Conservation (phyloP, 2,888 invertebrate species). For the Digitonthophagus gazella region DNA sequence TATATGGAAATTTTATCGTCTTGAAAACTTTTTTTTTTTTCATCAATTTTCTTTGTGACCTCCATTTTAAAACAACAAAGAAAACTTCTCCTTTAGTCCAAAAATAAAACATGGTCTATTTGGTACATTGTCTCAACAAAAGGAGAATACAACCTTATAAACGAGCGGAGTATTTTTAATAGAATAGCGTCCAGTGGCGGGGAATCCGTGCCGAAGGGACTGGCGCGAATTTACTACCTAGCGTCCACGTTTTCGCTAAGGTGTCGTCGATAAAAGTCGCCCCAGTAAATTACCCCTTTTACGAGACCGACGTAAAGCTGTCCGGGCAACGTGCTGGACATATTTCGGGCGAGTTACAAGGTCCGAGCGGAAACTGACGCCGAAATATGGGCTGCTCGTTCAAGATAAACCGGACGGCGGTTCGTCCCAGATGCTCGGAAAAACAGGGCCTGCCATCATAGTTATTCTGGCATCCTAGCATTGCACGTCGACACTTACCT, state of each 20-base stretch:
- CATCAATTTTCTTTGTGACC: too few species aligned
- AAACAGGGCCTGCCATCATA: background rate
- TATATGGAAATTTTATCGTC: too few species aligned
- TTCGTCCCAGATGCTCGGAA: background rate
- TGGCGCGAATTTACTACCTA: background rate
- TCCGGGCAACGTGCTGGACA: background rate
- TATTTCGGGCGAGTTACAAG: background rate
- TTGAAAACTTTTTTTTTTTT: too few species aligned
- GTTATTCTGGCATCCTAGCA: too few species aligned
- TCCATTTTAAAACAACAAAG: too few species aligned
- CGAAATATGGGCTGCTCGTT: background rate
- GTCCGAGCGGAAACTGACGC: background rate
- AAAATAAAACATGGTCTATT: too few species aligned
- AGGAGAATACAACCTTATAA: background rate
- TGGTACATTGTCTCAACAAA: too few species aligned
- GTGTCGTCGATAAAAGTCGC: background rate
- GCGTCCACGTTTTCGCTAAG: background rate
- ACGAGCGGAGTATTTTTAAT: background rate
- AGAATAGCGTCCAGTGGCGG: background rate
- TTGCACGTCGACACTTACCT: conserved; percentile 54
- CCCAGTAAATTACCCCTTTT: background rate
- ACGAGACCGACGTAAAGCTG: background rate
- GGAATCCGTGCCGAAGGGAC: background rate
- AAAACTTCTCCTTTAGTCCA: too few species aligned
- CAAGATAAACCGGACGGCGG: background rate